phyloP scores from a whole-genome alignment of 2,888 invertebrate genomes.

The Dorcus parallelipipedus region DNA sequence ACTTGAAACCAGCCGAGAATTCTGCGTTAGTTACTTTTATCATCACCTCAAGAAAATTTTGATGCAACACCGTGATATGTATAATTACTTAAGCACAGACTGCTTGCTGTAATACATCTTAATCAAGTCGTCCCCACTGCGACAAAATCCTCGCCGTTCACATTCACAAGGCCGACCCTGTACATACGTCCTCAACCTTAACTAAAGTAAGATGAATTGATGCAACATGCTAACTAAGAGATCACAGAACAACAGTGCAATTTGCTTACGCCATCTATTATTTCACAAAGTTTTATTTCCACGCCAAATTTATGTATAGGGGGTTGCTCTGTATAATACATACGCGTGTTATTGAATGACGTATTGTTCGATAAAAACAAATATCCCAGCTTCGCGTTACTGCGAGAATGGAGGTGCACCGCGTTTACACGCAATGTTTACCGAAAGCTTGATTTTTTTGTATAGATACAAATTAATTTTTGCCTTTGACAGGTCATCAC shows the following conservation, averaged over 20 bases:
- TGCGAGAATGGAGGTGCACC: too few species aligned
- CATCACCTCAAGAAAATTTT: background rate
- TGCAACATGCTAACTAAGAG: constrained; percentile 30
- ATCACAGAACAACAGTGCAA: background rate
- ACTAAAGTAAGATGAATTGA: constrained; percentile 33
- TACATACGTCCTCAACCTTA: constrained; percentile 29
- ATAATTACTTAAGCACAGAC: constrained; percentile 19
- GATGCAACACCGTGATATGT: constrained; percentile 9
- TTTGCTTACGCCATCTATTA: too few species aligned
- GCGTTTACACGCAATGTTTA: too few species aligned
- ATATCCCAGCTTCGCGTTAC: too few species aligned
- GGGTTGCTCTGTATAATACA: too few species aligned
- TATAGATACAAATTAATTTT: background rate
- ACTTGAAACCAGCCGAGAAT: too few species aligned
- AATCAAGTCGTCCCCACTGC: constrained; percentile 32
- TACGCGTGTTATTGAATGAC: too few species aligned
- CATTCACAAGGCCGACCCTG: constrained; percentile 25
- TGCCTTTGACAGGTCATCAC: constrained; percentile 25
- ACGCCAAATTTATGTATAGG: too few species aligned
- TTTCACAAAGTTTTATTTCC: too few species aligned
- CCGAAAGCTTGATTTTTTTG: too few species aligned
- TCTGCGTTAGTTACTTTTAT: background rate
- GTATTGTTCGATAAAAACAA: too few species aligned
- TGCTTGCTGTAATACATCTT: constrained; percentile 32
- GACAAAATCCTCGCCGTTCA: constrained; percentile 27